Conservation (phyloP, 2,888 invertebrate genomes). For the Neoascia interrupta region DNA sequence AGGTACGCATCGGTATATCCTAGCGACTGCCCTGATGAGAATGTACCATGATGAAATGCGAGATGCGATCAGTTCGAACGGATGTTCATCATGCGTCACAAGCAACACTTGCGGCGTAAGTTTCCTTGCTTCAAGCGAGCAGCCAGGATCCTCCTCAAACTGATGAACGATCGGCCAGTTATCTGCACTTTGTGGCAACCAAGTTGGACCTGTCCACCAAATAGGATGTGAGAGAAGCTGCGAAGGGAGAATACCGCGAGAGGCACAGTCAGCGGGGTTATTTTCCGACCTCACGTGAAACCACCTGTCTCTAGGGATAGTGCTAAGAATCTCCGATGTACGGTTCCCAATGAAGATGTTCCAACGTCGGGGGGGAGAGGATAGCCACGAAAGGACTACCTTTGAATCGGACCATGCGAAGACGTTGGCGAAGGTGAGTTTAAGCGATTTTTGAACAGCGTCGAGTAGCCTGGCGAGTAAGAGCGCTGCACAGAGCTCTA, state of each 20-base stretch:
- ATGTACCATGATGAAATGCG: conserved; percentile 7
- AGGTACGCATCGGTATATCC: neutral
- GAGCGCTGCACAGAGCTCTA: neutral
- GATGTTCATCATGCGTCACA: too few relatives aligned
- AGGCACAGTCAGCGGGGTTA: conserved; percentile 67
- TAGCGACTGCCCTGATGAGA: neutral
- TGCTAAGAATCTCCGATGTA: conserved; percentile 53
- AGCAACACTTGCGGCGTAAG: too few relatives aligned
- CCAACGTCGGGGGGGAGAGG: conserved; percentile 8
- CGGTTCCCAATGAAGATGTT: too few relatives aligned
- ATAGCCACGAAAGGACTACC: conserved; percentile 72
- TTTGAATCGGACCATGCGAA: conserved; percentile 71
- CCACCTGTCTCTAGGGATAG: conserved; percentile 51
- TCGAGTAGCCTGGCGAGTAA: conserved; percentile 7
- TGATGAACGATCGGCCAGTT: neutral
- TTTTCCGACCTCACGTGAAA: conserved; percentile 43
- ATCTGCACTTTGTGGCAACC: conserved; percentile 1
- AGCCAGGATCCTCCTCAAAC: neutral
- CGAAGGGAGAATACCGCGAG: conserved; percentile 51
- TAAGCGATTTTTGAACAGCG: neutral
- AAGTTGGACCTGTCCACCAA: conserved; percentile 65
- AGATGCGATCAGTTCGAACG: neutral
- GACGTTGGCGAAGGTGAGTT: neutral
- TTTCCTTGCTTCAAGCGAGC: too few relatives aligned
- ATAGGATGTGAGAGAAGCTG: conserved; percentile 24